Conservation (phyloP, 2,113 vertebrate genomes). For the Leptocoma aspasia region DNA sequence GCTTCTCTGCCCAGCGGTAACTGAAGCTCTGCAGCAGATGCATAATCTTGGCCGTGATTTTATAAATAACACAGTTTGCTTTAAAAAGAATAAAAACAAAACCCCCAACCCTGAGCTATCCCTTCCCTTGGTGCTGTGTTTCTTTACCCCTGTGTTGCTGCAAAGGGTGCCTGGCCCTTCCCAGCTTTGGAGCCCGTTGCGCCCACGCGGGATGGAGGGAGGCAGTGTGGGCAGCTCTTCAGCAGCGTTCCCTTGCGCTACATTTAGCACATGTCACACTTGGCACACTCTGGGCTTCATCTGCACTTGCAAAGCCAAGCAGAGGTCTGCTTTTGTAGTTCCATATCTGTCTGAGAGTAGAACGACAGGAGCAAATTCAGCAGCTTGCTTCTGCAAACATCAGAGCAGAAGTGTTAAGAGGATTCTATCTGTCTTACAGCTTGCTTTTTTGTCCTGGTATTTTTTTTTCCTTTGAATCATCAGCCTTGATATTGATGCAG, state of each 20-base stretch:
- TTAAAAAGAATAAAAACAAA: background rate
- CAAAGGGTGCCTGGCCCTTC: background rate
- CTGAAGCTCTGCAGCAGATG: background rate
- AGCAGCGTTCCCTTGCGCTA: background rate
- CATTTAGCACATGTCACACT: background rate
- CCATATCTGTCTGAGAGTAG: background rate
- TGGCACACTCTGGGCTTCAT: background rate
- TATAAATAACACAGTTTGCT: constrained; percentile 19
- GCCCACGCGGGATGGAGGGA: rapidly evolving
- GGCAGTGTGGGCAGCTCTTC: background rate
- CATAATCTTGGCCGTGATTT: background rate
- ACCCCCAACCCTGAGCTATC: background rate
- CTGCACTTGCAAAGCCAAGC: background rate
- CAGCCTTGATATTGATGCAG: background rate
- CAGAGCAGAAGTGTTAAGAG: background rate
- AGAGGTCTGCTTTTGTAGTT: background rate
- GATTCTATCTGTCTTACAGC: background rate
- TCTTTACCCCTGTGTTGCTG: background rate
- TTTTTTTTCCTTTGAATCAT: constrained; percentile 7
- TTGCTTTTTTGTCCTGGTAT: background rate
- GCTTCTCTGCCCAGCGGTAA: background rate
- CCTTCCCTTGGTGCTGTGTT: background rate
- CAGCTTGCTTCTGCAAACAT: background rate
- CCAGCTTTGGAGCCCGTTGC: background rate
- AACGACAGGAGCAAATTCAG: background rate